A percentile compares a stretch with the other conserved stretches of the same genome.
Evolutionary conservation across 1,140 invertebrate genomes (phyloP).

Genomic region (Drosophila grimshawi): DNA sequence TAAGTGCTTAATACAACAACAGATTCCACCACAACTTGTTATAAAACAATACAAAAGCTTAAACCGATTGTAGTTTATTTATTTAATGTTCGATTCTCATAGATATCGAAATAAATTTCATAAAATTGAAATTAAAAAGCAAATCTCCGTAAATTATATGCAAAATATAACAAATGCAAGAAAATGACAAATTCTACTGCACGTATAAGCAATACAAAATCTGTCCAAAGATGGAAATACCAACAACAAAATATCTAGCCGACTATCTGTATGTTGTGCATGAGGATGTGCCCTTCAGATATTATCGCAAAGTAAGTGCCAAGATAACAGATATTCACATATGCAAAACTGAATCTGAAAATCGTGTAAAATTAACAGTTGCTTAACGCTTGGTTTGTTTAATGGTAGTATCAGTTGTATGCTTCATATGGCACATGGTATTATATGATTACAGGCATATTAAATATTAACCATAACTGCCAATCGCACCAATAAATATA

Average conservation of each 20-base stretch:
- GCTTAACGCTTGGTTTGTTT: conserved; percentile 10
- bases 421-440: conserved; percentile 57
- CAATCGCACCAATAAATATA: conserved; percentile 22
- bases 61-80: background rate
- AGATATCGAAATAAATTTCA: background rate
- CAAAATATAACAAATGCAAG: conserved; percentile 77
- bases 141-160: conserved; percentile 44
- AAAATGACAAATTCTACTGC: conserved; percentile 83
- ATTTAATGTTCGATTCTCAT: background rate
- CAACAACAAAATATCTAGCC: conserved; percentile 84
- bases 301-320: conserved; percentile 84
- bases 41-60: background rate
- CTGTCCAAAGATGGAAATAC: conserved; percentile 84
- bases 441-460: conserved; percentile 17
- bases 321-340: conserved; percentile 4
- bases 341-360: conserved; percentile 5
- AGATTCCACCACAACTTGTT: background rate
- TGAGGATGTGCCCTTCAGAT: conserved; percentile 84
- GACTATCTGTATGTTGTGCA: conserved; percentile 84
- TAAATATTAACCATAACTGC: conserved; percentile 9
- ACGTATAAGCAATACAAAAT: conserved; percentile 79
- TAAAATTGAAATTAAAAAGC: background rate
- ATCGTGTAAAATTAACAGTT: conserved; percentile 3
- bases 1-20: background rate
- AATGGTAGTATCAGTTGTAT: conserved; percentile 14